Evolutionary conservation across 2,113 vertebrate genomes (phyloP).

Genomic region (Lophura nycthemera): DNA sequence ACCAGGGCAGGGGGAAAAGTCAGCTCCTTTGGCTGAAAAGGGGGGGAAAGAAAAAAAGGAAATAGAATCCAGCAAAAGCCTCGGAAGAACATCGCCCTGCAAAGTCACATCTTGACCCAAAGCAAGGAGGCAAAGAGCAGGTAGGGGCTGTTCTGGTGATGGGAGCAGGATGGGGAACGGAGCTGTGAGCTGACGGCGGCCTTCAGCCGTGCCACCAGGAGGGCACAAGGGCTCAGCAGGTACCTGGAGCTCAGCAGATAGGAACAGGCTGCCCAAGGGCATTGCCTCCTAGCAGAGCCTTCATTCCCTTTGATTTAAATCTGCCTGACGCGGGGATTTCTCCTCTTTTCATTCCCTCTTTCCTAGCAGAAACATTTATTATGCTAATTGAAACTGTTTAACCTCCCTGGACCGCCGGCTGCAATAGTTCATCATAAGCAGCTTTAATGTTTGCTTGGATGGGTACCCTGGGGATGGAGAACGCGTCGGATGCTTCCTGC

Average conservation of each 20-base stretch:
- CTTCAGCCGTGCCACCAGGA: not conserved
- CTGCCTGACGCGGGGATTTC: not conserved
- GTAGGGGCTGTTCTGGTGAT: not conserved
- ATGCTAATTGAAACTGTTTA: not conserved
- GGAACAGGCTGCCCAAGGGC: not conserved
- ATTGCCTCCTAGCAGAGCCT: not conserved
- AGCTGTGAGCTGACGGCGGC: not conserved
- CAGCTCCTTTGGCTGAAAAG: not conserved
- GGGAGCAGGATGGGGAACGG: not conserved
- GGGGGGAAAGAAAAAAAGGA: not conserved
- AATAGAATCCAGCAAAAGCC: not conserved
- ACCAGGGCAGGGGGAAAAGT: accelerated
- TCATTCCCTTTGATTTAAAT: not conserved
- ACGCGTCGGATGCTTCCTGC: not conserved
- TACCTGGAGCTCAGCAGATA: not conserved
- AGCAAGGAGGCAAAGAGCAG: not conserved
- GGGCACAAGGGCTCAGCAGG: not conserved
- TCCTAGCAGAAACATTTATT: not conserved
- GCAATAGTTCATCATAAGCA: not conserved
- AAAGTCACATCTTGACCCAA: not conserved
- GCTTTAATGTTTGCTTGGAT: not conserved
- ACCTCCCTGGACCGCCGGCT: not conserved
- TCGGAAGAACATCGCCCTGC: not conserved
- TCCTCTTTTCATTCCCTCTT: not conserved
- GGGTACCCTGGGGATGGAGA: not conserved